These are phyloP conservation scores for Macrophya annulata DNA, from an alignment of 2,888 invertebrate genomes.

Conservation along the genomic window DNA sequence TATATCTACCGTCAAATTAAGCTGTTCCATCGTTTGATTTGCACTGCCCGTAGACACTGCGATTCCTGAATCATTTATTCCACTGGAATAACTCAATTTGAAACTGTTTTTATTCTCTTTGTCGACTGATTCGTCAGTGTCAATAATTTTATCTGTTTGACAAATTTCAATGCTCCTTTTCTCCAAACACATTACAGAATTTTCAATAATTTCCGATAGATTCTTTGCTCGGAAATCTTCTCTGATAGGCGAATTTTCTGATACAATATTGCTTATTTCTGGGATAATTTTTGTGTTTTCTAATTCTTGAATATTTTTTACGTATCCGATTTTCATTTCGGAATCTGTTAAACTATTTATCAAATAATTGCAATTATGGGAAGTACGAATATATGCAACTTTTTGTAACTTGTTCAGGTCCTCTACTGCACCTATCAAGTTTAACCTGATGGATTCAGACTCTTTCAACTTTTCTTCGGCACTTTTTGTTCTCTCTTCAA, in stretches of 20 bases:
- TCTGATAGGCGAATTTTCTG: slow-evolving; percentile 2
- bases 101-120: slow-evolving; percentile 58
- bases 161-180: background rate
- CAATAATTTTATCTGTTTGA: background rate
- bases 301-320: background rate
- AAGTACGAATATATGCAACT: background rate
- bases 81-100: slow-evolving; percentile 64
- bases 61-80: slow-evolving; percentile 73
- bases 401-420: slow-evolving; percentile 28
- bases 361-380: background rate
- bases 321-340: background rate
- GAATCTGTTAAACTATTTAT: background rate
- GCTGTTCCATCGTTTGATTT: slow-evolving; percentile 42
- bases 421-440: slow-evolving; percentile 36
- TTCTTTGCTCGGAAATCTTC: background rate
- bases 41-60: slow-evolving; percentile 58
- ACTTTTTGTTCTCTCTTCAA: slow-evolving; percentile 31
- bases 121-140: slow-evolving; percentile 48
- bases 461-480: slow-evolving; percentile 16
- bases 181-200: background rate
- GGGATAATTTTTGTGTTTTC: background rate
- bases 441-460: slow-evolving; percentile 45
- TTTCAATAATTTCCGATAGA: background rate
- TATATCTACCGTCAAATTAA: slow-evolving; percentile 58
- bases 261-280: slow-evolving; percentile 27